Percentiles rank a stretch among this genome's conserved stretches.
Conservation (phyloP, 2,888 invertebrate species). For the Candidula unifasciata region DNA sequence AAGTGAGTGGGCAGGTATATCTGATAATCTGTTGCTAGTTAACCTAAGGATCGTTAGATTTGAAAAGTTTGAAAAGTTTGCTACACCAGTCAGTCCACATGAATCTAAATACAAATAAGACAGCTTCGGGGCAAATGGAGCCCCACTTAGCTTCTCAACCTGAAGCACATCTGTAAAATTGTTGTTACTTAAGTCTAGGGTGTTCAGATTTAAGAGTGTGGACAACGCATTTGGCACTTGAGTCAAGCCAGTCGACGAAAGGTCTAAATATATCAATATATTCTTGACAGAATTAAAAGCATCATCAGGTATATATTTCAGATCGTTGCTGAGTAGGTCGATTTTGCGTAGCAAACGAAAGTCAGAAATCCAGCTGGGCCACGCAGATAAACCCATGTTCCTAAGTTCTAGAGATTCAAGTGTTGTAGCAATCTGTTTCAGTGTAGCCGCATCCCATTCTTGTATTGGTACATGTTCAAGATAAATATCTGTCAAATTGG, state of each 20-base stretch:
- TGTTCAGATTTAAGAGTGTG: not conserved
- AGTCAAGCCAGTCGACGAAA: not conserved
- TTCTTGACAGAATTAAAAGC: not conserved
- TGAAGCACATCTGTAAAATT: not conserved
- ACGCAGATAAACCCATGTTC: not conserved
- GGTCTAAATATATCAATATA: not conserved
- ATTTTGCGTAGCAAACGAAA: not conserved
- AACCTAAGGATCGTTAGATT: too few species aligned
- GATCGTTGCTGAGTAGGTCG: not conserved
- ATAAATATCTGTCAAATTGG: not conserved
- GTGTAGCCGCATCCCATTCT: not conserved
- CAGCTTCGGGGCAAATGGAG: not conserved
- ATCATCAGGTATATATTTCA: not conserved
- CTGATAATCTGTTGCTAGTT: too few species aligned
- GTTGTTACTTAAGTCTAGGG: not conserved
- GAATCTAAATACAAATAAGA: not conserved
- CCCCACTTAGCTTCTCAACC: not conserved
- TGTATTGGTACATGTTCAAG: not conserved
- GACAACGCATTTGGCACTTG: slow-evolving; percentile 1
- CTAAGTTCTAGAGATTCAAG: not conserved
- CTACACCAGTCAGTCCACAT: not conserved
- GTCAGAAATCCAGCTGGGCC: not conserved
- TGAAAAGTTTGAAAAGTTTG: not conserved
- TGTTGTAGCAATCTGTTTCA: not conserved
- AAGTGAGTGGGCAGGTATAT: too few species aligned